A percentile compares a stretch with the other conserved stretches of the same genome.
Conservation (phyloP, 2,113 vertebrate genomes). For the Globicephala melas region DNA sequence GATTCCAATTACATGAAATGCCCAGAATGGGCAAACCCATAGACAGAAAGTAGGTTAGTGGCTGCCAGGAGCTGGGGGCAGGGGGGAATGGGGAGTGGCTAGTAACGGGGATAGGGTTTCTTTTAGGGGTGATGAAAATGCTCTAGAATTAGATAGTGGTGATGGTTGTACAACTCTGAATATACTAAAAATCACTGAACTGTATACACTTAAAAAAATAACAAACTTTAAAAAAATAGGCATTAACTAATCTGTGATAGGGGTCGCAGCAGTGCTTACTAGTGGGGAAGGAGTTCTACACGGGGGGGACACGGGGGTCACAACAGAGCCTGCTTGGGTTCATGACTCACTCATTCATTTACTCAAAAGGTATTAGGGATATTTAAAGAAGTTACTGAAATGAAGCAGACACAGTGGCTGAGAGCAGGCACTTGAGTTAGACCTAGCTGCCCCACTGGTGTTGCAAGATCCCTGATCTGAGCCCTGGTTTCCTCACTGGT, state of each 20-base stretch:
- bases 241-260: not conserved
- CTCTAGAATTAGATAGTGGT: not conserved
- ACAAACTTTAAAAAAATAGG: not conserved
- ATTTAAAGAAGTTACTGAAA: not conserved
- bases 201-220: not conserved
- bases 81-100: not conserved
- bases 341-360: not conserved
- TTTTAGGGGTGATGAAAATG: not conserved
- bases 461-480: rapidly evolving
- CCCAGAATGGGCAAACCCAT: not conserved
- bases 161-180: not conserved
- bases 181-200: not conserved
- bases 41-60: not conserved
- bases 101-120: not conserved
- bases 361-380: not conserved
- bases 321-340: rapidly evolving
- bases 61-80: not conserved
- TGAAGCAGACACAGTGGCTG: not conserved
- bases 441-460: rapidly evolving
- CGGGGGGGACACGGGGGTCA: too few relatives aligned
- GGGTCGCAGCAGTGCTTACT: too few relatives aligned
- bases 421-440: not conserved
- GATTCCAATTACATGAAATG: not conserved
- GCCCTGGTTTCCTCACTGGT: not conserved
- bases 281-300: not conserved